phyloP scores from a whole-genome alignment of 2,797 vertebrate species.

The Iguana delicatissima region DNA sequence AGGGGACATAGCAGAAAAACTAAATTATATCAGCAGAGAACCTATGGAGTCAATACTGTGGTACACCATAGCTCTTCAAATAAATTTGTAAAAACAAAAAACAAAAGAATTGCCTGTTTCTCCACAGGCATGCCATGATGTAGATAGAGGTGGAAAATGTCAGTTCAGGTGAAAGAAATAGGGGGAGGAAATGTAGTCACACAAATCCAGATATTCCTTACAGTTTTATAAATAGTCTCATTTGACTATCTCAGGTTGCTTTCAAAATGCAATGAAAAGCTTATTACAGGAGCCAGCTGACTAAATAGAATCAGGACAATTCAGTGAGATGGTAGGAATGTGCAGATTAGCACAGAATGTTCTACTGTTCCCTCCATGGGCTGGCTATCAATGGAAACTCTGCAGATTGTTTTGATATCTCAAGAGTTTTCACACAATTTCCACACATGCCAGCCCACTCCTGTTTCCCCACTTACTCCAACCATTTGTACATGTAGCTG shows the following conservation, averaged over 20 bases:
- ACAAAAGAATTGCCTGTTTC: background rate
- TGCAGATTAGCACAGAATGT: background rate
- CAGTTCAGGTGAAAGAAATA: too few relatives aligned
- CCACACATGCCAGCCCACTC: too few relatives aligned
- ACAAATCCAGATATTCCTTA: background rate
- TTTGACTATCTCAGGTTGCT: background rate
- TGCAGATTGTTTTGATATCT: background rate
- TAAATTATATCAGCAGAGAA: too few relatives aligned
- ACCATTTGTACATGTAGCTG: background rate
- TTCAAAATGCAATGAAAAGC: background rate
- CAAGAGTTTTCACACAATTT: background rate
- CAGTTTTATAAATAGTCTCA: background rate
- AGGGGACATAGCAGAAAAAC: too few relatives aligned
- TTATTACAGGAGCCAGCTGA: background rate
- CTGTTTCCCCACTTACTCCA: background rate
- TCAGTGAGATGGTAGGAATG: background rate
- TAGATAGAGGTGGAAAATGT: too few relatives aligned
- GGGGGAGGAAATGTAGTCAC: too few relatives aligned
- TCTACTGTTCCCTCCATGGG: background rate
- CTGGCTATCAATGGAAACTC: background rate
- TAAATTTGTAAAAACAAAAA: too few relatives aligned
- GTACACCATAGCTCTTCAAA: too few relatives aligned
- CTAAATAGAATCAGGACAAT: background rate
- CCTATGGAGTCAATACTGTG: too few relatives aligned
- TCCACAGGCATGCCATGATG: too few relatives aligned